Evolutionary conservation across 1,140 invertebrate genomes (phyloP).

Genomic region (Ceratoteleas bidentatus): DNA sequence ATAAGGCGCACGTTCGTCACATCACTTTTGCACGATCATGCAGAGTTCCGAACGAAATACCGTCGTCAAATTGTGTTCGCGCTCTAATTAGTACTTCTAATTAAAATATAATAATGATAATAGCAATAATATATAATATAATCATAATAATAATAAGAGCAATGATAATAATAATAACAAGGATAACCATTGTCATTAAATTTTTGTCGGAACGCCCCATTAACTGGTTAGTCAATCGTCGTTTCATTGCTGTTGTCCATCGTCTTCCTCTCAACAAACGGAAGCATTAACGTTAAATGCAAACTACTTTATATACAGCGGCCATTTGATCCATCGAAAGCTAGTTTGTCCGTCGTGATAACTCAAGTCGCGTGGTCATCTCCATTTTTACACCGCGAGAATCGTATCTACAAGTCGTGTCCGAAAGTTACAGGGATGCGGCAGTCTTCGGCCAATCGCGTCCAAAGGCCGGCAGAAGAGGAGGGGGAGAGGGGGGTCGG

Average conservation of each 20-base stretch:
- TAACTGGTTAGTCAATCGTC: too few species aligned
- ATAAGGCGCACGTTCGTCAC: too few species aligned
- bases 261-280: constrained; percentile 45
- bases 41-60: too few species aligned
- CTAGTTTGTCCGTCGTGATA: constrained; percentile 15
- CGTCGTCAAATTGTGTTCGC: too few species aligned
- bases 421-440: constrained; percentile 33
- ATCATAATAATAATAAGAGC: too few species aligned
- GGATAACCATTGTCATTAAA: too few species aligned
- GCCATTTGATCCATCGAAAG: constrained; percentile 21
- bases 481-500: neutral
- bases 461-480: constrained; percentile 16
- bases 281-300: constrained; percentile 60
- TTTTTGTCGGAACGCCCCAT: too few species aligned
- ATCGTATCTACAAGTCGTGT: constrained; percentile 60
- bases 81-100: too few species aligned
- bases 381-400: constrained; percentile 54
- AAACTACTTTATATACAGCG: constrained; percentile 63
- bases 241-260: neutral
- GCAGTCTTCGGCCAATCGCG: constrained; percentile 54
- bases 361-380: constrained; percentile 14
- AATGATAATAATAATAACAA: too few species aligned
- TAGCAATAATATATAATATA: too few species aligned
- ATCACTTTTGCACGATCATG: too few species aligned
- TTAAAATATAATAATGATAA: too few species aligned